These are phyloP conservation scores for Stenotaenia linearis DNA, from an alignment of 2,888 invertebrate species.

Conservation along the genomic window DNA sequence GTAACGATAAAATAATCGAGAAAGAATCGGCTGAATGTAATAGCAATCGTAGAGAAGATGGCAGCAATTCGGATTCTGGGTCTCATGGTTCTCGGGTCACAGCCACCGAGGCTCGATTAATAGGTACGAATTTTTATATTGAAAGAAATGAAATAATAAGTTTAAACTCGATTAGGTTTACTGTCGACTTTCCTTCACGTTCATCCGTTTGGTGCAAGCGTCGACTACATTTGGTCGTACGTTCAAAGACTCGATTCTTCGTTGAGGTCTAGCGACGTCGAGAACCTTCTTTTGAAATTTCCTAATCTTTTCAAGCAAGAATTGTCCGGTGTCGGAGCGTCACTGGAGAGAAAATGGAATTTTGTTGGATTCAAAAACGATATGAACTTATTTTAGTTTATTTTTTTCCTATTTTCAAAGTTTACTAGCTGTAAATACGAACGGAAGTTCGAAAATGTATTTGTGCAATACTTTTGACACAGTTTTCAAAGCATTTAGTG, in stretches of 20 bases:
- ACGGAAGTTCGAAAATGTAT: neutral
- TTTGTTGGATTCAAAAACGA: constrained; percentile 63
- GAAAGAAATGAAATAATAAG: neutral
- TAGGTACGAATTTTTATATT: constrained; percentile 39
- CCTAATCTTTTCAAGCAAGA: constrained; percentile 72
- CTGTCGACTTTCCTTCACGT: constrained; percentile 85
- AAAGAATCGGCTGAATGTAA: neutral
- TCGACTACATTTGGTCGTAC: constrained; percentile 86
- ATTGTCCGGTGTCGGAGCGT: constrained; percentile 74
- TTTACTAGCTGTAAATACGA: too few relatives aligned
- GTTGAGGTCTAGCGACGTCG: constrained; percentile 67
- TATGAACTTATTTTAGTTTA: neutral
- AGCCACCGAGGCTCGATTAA: constrained; percentile 43
- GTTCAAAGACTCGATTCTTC: constrained; percentile 71
- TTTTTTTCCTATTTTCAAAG: too few relatives aligned
- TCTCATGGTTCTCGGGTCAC: constrained; percentile 31
- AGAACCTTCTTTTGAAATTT: constrained; percentile 62
- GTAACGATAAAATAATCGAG: neutral
- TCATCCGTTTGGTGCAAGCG: constrained; percentile 85
- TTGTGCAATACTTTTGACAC: neutral
- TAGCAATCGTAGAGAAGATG: neutral
- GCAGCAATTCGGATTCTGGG: neutral
- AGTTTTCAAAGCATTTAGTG: neutral
- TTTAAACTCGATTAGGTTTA: constrained; percentile 52
- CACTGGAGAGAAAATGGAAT: constrained; percentile 79